These are phyloP conservation scores for Drosophila mercatorum DNA, from an alignment of 2,888 invertebrate species.

Conservation along the genomic window DNA sequence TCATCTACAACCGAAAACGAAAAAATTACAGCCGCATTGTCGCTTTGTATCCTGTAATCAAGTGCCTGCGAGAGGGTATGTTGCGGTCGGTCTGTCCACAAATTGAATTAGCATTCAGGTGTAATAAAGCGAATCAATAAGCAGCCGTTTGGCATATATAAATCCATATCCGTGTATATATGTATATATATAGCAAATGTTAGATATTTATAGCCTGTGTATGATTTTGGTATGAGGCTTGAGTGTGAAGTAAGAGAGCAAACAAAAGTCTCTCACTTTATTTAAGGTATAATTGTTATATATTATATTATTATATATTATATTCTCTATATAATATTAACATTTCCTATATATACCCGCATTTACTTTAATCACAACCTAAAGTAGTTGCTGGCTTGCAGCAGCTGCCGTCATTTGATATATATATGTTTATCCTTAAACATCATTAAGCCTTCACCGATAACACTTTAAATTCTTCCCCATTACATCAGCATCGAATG, in stretches of 20 bases:
- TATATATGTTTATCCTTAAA: too few species aligned
- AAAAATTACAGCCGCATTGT: slow-evolving; percentile 27
- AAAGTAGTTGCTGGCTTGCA: too few species aligned
- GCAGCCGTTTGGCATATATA: background rate
- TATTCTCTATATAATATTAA: too few species aligned
- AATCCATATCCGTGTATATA: background rate
- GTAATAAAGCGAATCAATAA: background rate
- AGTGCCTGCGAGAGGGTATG: slow-evolving; percentile 19
- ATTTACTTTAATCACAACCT: too few species aligned
- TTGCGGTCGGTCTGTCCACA: background rate
- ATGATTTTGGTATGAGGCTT: background rate
- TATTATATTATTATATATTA: too few species aligned
- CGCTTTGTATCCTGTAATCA: slow-evolving; percentile 27
- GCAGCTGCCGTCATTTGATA: too few species aligned
- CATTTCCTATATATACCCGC: too few species aligned
- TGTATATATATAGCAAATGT: background rate
- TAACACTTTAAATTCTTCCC: background rate
- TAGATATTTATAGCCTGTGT: background rate
- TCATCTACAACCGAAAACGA: slow-evolving; percentile 10
- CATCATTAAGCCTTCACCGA: too few species aligned
- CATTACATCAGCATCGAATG: background rate
- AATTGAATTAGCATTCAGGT: slow-evolving; percentile 1
- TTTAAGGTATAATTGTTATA: too few species aligned
- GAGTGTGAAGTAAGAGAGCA: background rate
- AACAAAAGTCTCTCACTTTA: too few species aligned